Conservation (phyloP, 1,140 invertebrate genomes). For the Anastrepha obliqua region DNA sequence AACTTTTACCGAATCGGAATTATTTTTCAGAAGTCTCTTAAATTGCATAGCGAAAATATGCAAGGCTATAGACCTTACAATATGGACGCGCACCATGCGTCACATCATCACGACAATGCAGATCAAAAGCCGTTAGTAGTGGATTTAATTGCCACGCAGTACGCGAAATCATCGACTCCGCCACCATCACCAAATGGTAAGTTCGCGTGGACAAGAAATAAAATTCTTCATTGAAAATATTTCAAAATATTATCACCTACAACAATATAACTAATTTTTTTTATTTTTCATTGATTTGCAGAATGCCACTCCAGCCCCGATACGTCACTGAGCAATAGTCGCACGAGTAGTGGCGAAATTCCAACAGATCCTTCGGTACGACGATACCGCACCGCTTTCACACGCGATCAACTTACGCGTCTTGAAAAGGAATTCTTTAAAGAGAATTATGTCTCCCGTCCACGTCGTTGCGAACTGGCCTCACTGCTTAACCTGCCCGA, state of each 20-base stretch:
- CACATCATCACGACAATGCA: slow-evolving; percentile 66
- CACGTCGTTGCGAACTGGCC: slow-evolving; percentile 95
- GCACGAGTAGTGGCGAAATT: slow-evolving; percentile 64
- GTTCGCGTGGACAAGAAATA: slow-evolving; percentile 53
- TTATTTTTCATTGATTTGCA: slow-evolving; percentile 60
- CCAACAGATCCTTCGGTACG: slow-evolving; percentile 82
- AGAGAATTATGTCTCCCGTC: slow-evolving; percentile 98
- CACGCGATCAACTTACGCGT: slow-evolving; percentile 92
- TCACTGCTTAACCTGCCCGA: slow-evolving; percentile 94
- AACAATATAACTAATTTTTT: slow-evolving; percentile 57
- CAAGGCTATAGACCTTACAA: slow-evolving; percentile 73
- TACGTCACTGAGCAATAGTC: slow-evolving; percentile 69
- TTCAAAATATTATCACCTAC: too few relatives aligned
- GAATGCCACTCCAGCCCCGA: slow-evolving; percentile 75
- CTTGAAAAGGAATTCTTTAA: slow-evolving; percentile 98
- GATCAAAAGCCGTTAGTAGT: slow-evolving; percentile 73
- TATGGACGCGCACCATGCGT: slow-evolving; percentile 65
- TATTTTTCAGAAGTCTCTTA: background rate
- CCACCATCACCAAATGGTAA: slow-evolving; percentile 73
- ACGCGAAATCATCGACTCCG: slow-evolving; percentile 72
- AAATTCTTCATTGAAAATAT: too few relatives aligned
- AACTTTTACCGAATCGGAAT: background rate
- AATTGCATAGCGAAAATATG: slow-evolving; percentile 60
- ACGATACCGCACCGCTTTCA: slow-evolving; percentile 97
- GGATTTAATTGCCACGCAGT: slow-evolving; percentile 70